phyloP scores from a whole-genome alignment of 2,797 vertebrate species.

The Liparis tanakae region DNA sequence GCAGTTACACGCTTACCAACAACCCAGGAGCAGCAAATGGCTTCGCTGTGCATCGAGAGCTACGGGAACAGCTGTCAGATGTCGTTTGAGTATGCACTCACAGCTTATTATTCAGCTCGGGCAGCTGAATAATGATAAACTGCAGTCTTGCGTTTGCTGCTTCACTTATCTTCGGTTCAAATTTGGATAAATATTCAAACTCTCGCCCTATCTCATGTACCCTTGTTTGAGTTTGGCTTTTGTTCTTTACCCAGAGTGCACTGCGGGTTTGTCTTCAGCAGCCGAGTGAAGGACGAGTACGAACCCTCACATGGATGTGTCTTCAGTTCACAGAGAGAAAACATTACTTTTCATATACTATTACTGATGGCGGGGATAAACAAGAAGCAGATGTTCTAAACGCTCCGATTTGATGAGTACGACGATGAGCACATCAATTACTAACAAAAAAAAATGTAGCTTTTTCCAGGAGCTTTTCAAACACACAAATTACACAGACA shows the following conservation, averaged over 20 bases:
- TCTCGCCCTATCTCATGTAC: not conserved
- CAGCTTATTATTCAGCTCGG: slow-evolving; percentile 9
- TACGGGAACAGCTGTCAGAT: slow-evolving; percentile 21
- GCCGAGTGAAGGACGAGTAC: not conserved
- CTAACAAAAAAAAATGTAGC: not conserved
- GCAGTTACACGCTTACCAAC: slow-evolving; percentile 15
- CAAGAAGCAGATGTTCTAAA: not conserved
- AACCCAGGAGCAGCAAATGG: slow-evolving; percentile 3
- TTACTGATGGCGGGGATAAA: not conserved
- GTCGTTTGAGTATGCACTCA: slow-evolving; percentile 21
- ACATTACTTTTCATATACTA: not conserved
- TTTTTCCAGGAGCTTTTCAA: not conserved
- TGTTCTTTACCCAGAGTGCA: slow-evolving; percentile 24
- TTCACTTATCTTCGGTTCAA: slow-evolving; percentile 18
- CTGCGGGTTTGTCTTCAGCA: not conserved
- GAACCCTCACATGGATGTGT: not conserved
- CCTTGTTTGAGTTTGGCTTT: slow-evolving; percentile 11
- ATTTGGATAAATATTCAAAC: slow-evolving; percentile 26
- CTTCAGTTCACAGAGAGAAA: not conserved
- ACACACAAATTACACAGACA: not conserved
- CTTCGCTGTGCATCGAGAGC: not conserved
- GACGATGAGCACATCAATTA: not conserved
- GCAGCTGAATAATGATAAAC: slow-evolving; percentile 13
- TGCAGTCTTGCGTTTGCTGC: not conserved
- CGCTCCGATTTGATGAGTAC: not conserved